phyloP scores from a whole-genome alignment of 2,113 vertebrate genomes.

The Empidonax alnorum region DNA sequence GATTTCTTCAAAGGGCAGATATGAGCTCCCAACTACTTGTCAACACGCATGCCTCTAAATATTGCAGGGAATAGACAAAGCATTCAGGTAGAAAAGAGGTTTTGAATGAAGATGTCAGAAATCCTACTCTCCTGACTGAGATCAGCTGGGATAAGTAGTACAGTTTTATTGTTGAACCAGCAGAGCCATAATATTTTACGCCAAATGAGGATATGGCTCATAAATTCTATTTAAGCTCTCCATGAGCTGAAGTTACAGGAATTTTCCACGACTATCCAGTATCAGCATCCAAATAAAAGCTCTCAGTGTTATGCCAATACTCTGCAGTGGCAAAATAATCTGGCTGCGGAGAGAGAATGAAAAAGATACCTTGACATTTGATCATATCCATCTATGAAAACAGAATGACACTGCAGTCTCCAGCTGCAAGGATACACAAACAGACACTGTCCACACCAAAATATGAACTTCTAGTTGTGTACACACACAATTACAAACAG shows the following conservation, averaged over 20 bases:
- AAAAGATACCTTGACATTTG: not conserved
- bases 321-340: conserved; percentile 31
- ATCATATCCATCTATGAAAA: not conserved
- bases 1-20: conserved; percentile 2
- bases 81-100: conserved; percentile 23
- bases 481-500: not conserved
- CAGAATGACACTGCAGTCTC: not conserved
- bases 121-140: not conserved
- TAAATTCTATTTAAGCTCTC: conserved; percentile 60
- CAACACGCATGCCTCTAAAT: not conserved
- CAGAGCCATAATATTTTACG: conserved; percentile 1
- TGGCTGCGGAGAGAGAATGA: conserved; percentile 4
- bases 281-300: conserved; percentile 51
- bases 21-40: not conserved
- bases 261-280: conserved; percentile 59
- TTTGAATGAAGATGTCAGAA: conserved; percentile 40
- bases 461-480: not conserved
- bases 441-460: not conserved
- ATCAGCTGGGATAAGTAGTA: not conserved
- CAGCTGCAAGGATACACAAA: not conserved
- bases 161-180: conserved; percentile 28
- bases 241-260: conserved; percentile 58
- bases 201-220: conserved; percentile 57
- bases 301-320: conserved; percentile 20
- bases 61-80: not conserved